Percentiles rank a stretch among this genome's conserved stretches.
Conservation (phyloP, 2,888 invertebrate species). For the Daptonema setosum region DNA sequence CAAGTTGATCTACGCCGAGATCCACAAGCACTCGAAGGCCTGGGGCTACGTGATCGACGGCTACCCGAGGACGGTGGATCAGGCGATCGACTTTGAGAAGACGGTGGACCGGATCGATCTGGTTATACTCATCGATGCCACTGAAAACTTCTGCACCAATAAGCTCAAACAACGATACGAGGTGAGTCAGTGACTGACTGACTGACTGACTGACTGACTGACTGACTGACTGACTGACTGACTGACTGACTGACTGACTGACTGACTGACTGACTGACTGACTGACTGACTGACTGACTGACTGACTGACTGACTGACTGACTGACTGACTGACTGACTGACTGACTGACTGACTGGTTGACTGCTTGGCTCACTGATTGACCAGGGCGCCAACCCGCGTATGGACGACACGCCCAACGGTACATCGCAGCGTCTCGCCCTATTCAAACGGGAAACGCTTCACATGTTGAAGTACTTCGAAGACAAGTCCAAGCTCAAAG, state of each 20-base stretch:
- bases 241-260: too few relatives aligned
- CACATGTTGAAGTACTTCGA: conserved; percentile 70
- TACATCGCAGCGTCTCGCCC: conserved; percentile 55
- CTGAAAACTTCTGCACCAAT: conserved; percentile 41
- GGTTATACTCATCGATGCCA: conserved; percentile 65
- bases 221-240: too few relatives aligned
- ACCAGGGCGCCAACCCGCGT: conserved; percentile 35
- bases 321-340: too few relatives aligned
- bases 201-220: conserved; percentile 7
- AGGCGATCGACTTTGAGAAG: conserved; percentile 26
- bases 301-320: too few relatives aligned
- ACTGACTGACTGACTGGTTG: too few relatives aligned
- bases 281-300: too few relatives aligned
- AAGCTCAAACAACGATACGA: conserved; percentile 14
- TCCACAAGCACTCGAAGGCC: conserved; percentile 12
- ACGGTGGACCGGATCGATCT: conserved; percentile 38
- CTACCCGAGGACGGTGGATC: conserved; percentile 30
- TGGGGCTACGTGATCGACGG: conserved; percentile 34
- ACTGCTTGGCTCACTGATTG: too few relatives aligned
- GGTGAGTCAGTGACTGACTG: too few relatives aligned
- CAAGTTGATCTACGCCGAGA: not conserved
- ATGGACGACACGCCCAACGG: conserved; percentile 67
- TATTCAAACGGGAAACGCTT: conserved; percentile 62
- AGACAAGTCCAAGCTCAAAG: conserved; percentile 54
- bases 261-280: too few relatives aligned